A percentile compares a stretch with the other conserved stretches of the same genome.
Conservation (phyloP, 2,113 vertebrate species). For the Talpa occidentalis region DNA sequence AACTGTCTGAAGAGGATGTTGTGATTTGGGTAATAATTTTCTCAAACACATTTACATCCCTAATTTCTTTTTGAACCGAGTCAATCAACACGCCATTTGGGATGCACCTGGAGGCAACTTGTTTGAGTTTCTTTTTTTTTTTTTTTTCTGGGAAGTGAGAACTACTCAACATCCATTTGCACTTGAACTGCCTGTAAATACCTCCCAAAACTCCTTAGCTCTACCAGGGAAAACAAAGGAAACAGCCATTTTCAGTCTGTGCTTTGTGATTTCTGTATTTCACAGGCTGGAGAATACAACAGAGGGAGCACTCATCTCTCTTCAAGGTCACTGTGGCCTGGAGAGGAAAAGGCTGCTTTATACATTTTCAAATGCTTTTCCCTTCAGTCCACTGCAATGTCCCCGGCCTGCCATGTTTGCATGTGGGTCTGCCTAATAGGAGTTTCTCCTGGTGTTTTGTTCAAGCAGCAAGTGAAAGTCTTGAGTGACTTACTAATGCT, state of each 20-base stretch:
- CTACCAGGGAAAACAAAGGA: slow-evolving; percentile 64
- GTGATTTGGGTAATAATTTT: slow-evolving; percentile 87
- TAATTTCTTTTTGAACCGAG: slow-evolving; percentile 84
- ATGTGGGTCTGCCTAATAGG: rapidly evolving
- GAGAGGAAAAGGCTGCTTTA: slow-evolving; percentile 53
- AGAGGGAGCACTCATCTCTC: neutral
- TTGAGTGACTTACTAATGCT: neutral
- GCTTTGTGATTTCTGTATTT: slow-evolving; percentile 69
- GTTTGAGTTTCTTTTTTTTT: slow-evolving; percentile 44
- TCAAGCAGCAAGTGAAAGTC: neutral
- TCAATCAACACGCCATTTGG: slow-evolving; percentile 85
- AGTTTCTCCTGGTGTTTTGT: neutral
- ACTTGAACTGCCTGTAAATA: slow-evolving; percentile 79
- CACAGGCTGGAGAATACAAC: slow-evolving; percentile 31
- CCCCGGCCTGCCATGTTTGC: neutral
- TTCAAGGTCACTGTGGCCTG: slow-evolving; percentile 31
- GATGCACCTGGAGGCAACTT: slow-evolving; percentile 85
- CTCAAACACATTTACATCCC: slow-evolving; percentile 85
- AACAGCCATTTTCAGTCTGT: slow-evolving; percentile 49
- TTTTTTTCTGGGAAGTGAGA: slow-evolving; percentile 77
- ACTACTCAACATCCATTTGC: slow-evolving; percentile 76
- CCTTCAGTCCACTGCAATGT: neutral
- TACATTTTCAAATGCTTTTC: neutral
- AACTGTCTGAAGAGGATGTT: slow-evolving; percentile 84
- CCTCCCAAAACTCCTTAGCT: slow-evolving; percentile 62